phyloP scores from a whole-genome alignment of 2,113 vertebrate species.

The Cathartes aura region DNA sequence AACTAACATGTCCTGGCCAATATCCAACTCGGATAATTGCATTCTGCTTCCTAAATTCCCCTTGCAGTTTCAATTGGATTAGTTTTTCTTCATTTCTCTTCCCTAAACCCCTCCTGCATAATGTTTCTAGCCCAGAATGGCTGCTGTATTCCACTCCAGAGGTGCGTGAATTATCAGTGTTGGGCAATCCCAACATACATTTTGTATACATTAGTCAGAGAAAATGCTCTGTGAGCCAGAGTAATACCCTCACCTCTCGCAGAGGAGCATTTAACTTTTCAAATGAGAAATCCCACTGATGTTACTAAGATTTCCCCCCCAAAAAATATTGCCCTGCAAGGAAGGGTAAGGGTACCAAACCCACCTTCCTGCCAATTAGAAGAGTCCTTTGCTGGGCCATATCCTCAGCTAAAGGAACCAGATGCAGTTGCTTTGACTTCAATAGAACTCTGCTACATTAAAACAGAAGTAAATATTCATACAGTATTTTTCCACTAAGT shows the following conservation, averaged over 20 bases:
- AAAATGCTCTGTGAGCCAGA: constrained; percentile 2
- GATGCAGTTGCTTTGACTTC: background rate
- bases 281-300: constrained; percentile 37
- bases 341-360: background rate
- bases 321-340: background rate
- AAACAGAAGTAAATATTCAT: constrained; percentile 31
- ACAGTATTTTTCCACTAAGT: background rate
- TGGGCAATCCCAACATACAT: constrained; percentile 25
- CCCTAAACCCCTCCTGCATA: constrained; percentile 40
- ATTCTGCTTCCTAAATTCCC: constrained; percentile 63
- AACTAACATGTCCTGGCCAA: constrained; percentile 65
- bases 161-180: constrained; percentile 5
- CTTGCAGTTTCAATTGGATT: constrained; percentile 58
- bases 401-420: background rate
- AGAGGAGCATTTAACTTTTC: constrained; percentile 22
- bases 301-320: background rate
- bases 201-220: constrained; percentile 26
- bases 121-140: constrained; percentile 17
- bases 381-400: background rate
- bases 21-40: constrained; percentile 51
- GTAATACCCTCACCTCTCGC: constrained; percentile 22
- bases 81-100: constrained; percentile 63
- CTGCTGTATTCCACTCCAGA: constrained; percentile 44
- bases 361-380: background rate
- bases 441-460: background rate